phyloP scores from a whole-genome alignment of 2,113 vertebrate genomes.

The Pitta sordida region DNA sequence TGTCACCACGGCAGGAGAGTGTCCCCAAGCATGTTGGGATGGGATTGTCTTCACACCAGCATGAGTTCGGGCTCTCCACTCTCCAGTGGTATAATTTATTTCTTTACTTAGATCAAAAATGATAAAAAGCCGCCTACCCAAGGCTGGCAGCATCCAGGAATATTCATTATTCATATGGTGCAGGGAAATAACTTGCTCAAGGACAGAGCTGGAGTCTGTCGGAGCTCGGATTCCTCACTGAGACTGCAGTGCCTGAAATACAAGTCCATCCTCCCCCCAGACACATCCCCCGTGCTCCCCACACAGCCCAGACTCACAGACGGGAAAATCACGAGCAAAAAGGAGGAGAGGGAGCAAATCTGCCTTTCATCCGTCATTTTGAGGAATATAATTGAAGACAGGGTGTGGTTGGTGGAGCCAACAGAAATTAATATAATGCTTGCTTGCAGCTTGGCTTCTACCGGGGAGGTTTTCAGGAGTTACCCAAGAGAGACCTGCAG shows the following conservation, averaged over 20 bases:
- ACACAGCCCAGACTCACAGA: neutral
- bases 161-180: neutral
- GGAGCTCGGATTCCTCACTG: neutral
- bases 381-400: constrained; percentile 46
- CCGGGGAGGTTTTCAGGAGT: neutral
- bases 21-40: neutral
- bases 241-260: constrained; percentile 24
- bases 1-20: neutral
- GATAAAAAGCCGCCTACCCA: constrained; percentile 20
- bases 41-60: neutral
- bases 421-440: constrained; percentile 23
- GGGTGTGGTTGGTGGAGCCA: constrained; percentile 39
- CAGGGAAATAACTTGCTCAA: constrained; percentile 16
- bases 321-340: neutral
- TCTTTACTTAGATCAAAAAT: constrained; percentile 27
- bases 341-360: constrained; percentile 9
- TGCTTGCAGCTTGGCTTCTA: constrained; percentile 6
- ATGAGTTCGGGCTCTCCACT: neutral
- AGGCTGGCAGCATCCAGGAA: neutral
- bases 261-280: neutral
- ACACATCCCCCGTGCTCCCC: neutral
- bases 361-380: constrained; percentile 32
- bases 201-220: neutral
- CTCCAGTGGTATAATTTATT: neutral
- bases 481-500: neutral